Evolutionary conservation across 2,888 invertebrate species (phyloP).

Genomic region (Cheilosia impressa): DNA sequence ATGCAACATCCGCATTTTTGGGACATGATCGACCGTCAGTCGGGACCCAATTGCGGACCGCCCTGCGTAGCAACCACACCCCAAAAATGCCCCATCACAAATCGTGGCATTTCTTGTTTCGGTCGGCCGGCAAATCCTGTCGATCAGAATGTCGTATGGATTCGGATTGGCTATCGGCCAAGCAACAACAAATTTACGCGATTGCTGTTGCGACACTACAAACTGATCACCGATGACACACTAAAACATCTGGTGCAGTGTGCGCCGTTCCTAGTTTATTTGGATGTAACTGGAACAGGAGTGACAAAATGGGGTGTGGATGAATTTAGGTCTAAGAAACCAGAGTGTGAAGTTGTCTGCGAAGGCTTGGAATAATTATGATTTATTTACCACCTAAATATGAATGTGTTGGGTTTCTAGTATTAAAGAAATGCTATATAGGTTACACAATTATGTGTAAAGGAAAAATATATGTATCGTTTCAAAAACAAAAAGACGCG

Average conservation of each 20-base stretch:
- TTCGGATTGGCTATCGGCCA: constrained; percentile 81
- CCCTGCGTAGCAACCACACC: constrained; percentile 26
- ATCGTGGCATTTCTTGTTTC: constrained; percentile 82
- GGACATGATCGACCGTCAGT: constrained; percentile 80
- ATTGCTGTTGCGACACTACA: constrained; percentile 86
- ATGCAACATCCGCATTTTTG: constrained; percentile 81
- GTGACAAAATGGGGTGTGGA: constrained; percentile 87
- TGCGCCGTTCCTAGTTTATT: constrained; percentile 85
- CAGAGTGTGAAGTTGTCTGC: constrained; percentile 85
- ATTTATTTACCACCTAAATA: too few species aligned
- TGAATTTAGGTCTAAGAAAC: constrained; percentile 86
- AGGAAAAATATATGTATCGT: background rate
- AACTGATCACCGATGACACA: constrained; percentile 86
- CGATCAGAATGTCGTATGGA: constrained; percentile 82
- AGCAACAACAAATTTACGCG: constrained; percentile 84
- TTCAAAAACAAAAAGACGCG: too few species aligned
- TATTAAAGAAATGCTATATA: background rate
- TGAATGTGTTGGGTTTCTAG: too few species aligned
- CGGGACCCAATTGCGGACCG: constrained; percentile 27
- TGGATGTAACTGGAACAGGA: constrained; percentile 88
- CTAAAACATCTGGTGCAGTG: constrained; percentile 86
- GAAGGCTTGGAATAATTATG: constrained; percentile 39
- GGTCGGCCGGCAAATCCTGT: constrained; percentile 81
- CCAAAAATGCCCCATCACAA: constrained; percentile 78
- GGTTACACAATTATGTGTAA: background rate